Base-by-base conservation (phyloP, 2,888 invertebrate genomes). In the Thysanoteuthis rhombus region DNA sequence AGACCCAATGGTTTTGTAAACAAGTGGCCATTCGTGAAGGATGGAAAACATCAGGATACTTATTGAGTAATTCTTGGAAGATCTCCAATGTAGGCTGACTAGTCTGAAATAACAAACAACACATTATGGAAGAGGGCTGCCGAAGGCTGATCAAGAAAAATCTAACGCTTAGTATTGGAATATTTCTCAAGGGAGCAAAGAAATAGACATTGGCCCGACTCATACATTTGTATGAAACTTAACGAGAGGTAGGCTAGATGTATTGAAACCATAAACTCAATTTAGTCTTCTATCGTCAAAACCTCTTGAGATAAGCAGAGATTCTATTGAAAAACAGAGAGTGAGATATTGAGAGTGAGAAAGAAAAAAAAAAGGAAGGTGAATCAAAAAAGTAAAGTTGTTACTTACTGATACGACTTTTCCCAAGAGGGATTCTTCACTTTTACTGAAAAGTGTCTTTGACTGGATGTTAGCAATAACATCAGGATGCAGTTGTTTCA, bases 401-500 rank as follows among this genome's bases (percentile, higher is more conserved):
- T 28, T 19, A 94, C 96, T 95, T 96, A 98, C 98, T 96, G 98
- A 98, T 97, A 98, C 98, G 92, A 99, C 97, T 45, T 98, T 98
- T 93, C 98, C 98, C 38, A 99, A 97, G 38, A 99, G 97, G 94
- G 98, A 98, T 96, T 99, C 99, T 97, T 99, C 99, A 92, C 98
- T 98, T 95, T 98, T 98, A 95, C 99, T 99, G 97, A 98, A 99
- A 75, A 99, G 97, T 0, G 99, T 99, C 96, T 98, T 98, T 94
- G 98, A 98, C 97, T 99, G 98, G 1, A 99, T 98, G 92, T 98
- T 98, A 22, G 98, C 98, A 40, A 99, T 98, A 94, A 99, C 97
- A 96, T 99, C 99, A 0, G 99, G 99, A 97, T 99, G 99, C 93
- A 99, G 97, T 97, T 99, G 99, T 89, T 98, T 98, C 98, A 99